A percentile compares a stretch with the other conserved stretches of the same genome.
Conservation (phyloP, 2,797 vertebrate species). For the Fratercula arctica region DNA sequence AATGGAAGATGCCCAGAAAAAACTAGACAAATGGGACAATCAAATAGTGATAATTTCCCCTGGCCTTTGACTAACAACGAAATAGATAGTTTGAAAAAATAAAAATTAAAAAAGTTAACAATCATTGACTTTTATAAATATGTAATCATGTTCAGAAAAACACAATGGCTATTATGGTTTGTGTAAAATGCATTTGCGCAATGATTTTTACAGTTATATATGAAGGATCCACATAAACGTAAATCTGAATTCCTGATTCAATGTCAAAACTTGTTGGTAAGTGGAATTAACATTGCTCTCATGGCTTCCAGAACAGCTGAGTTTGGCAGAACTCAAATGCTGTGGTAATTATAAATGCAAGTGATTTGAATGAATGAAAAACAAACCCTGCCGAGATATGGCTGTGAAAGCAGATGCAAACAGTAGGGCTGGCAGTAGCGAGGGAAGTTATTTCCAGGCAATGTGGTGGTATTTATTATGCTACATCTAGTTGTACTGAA, state of each 20-base stretch:
- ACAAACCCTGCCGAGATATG: not conserved
- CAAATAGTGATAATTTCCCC: not conserved
- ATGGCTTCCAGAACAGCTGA: not conserved
- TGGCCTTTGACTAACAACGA: not conserved
- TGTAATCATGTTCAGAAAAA: not conserved
- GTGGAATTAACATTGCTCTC: not conserved
- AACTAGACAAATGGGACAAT: not conserved
- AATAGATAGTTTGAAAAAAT: not conserved
- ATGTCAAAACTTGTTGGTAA: not conserved
- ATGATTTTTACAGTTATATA: not conserved
- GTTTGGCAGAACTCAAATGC: not conserved
- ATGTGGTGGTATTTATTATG: not conserved
- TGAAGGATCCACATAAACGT: not conserved
- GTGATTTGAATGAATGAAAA: not conserved
- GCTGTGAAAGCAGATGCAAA: not conserved
- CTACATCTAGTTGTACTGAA: not conserved
- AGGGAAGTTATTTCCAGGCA: not conserved
- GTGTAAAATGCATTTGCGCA: not conserved
- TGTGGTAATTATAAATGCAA: not conserved
- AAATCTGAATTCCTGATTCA: not conserved
- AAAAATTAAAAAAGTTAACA: not conserved
- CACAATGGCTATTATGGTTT: not conserved
- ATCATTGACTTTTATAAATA: not conserved
- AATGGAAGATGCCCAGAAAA: not conserved
- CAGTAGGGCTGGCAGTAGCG: not conserved